Conservation (phyloP, 1,140 invertebrate species). For the Campoletis sonorensis region DNA sequence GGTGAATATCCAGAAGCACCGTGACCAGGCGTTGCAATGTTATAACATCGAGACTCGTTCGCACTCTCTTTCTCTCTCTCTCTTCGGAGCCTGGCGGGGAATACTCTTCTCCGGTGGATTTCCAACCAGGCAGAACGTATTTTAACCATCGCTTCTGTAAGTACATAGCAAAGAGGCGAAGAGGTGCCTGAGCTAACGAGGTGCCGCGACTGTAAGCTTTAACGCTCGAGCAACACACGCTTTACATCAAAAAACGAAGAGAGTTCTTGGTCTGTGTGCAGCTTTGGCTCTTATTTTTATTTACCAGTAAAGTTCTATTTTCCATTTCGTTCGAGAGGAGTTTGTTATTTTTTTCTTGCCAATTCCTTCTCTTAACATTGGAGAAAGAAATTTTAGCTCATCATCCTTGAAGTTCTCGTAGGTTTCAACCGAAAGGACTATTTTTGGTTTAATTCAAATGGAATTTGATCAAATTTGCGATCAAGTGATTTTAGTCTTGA, state of each 20-base stretch:
- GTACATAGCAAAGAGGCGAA: conserved; percentile 2
- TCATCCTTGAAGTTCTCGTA: too few species aligned
- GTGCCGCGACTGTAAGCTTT: conserved; percentile 42
- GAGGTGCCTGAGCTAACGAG: conserved; percentile 49
- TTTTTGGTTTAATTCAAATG: too few species aligned
- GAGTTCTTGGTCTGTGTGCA: background rate
- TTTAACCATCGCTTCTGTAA: conserved; percentile 41
- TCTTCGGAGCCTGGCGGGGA: background rate
- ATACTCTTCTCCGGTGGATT: conserved; percentile 42
- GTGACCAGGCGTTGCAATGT: conserved; percentile 20
- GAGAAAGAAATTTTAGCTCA: too few species aligned
- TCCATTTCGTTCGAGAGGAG: background rate
- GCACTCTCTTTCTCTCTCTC: background rate
- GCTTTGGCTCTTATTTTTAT: conserved; percentile 13
- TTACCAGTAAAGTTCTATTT: background rate
- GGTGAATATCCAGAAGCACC: conserved; percentile 30
- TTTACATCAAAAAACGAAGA: conserved; percentile 41
- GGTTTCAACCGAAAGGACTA: too few species aligned
- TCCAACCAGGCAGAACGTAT: conserved; percentile 53
- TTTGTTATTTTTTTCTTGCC: too few species aligned
- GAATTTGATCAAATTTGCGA: too few species aligned
- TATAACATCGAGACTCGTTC: conserved; percentile 36
- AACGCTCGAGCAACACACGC: conserved; percentile 33
- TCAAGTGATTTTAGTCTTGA: background rate
- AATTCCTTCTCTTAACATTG: background rate